Percentiles rank a stretch among this genome's conserved stretches.
phyloP scores from a whole-genome alignment of 2,888 invertebrate species.

The Heliconius erato region DNA sequence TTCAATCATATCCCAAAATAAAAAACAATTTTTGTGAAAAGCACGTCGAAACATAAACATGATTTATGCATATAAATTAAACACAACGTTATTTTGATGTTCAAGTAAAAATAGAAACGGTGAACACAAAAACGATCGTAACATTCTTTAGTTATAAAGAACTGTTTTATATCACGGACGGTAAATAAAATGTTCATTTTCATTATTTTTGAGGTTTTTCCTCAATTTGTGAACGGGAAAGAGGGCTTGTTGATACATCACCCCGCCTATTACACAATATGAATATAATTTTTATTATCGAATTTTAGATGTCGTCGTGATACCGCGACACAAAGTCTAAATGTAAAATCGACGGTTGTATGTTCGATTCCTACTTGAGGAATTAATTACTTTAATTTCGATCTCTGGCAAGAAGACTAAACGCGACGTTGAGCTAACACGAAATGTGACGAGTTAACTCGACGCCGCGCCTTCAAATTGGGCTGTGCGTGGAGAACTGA shows the following conservation, averaged over 20 bases:
- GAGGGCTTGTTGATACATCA: too few relatives aligned
- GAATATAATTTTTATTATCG: background rate
- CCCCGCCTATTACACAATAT: background rate
- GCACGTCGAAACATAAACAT: slow-evolving; percentile 10
- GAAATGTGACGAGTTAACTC: background rate
- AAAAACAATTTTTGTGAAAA: slow-evolving; percentile 12
- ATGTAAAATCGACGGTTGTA: too few relatives aligned
- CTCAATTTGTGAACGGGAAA: background rate
- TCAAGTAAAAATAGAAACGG: slow-evolving; percentile 21
- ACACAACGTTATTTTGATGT: slow-evolving; percentile 13
- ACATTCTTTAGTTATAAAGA: slow-evolving; percentile 27
- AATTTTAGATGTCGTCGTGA: background rate
- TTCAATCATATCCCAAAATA: background rate
- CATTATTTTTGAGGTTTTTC: background rate
- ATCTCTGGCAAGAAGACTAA: background rate
- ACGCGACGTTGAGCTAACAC: background rate
- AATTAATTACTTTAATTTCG: background rate
- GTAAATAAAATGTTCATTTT: slow-evolving; percentile 22
- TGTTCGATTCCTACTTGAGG: background rate
- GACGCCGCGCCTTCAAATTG: too few relatives aligned
- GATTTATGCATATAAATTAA: slow-evolving; percentile 28
- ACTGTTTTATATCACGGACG: slow-evolving; percentile 26
- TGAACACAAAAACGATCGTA: slow-evolving; percentile 25
- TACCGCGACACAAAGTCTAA: too few relatives aligned
- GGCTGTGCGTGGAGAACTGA: background rate